Evolutionary conservation across 2,888 invertebrate genomes (phyloP), one percentile per base, ranked within the genome.

Genomic region (Pollenia griseotomentosa): DNA sequence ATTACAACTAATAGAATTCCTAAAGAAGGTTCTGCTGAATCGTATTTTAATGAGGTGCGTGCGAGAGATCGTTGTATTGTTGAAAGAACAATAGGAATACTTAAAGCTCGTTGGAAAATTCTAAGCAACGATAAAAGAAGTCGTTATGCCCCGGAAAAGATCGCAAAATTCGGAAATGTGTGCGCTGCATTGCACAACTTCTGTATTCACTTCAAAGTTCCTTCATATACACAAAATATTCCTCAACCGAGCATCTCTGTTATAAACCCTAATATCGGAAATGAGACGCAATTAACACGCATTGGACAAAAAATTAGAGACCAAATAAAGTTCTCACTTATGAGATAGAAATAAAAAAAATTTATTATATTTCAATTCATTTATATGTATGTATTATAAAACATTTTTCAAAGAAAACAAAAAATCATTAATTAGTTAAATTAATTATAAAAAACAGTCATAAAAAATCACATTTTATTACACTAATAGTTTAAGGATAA

Each of bases 41-140:
- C 79, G 9, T 14, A 57, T 42, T 83, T 82, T 44, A 79, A 68
- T 68, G 70, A 79, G 5, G 46, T 75, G 11, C 86, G 79, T 61
- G 44, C 66, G 0, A 86, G 83, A 61, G 75, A 65, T 42, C 51
- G 83, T n/a, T 75, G 66, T 61, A 73, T 83, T 16, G 19, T 86
- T 53, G 73, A 86, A 65, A 74, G 75, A 51, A 77, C 65, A 9
- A 83, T 59, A 57, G 73, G 83, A 42, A 83, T 86, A 11, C 55
- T 75, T 40, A 86, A 86, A 40, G 80, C 51, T 23, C 79, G 65
- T 5, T 86, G 80, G 83, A 66, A 61, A 79, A 86, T 82, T 70
- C 46, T 86, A 19, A 33, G 48, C 12, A 74, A 83, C 65, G 68
- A 65, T 42, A 86, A 83, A 68, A 59, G 66, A 77, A 70, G 75